Percentiles rank a stretch among this genome's conserved stretches.
These are phyloP conservation scores for Odontamblyopus lacepedii DNA, from an alignment of 2,797 vertebrate species.

Conservation along the genomic window DNA sequence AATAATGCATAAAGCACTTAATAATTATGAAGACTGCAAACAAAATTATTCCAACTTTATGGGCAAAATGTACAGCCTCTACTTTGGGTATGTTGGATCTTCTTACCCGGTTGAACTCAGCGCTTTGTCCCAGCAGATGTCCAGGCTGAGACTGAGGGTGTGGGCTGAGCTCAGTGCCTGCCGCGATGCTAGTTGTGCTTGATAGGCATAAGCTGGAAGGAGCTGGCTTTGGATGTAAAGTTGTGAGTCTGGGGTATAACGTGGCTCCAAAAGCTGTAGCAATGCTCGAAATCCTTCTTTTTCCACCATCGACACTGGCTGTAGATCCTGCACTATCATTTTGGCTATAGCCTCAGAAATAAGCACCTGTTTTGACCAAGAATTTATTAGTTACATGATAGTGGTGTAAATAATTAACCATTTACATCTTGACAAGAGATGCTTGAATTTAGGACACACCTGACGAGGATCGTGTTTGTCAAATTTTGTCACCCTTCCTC, in stretches of 20 bases:
- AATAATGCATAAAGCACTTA: neutral
- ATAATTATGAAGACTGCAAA: neutral
- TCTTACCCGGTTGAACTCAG: slow-evolving; percentile 63
- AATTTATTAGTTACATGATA: neutral
- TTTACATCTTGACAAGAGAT: neutral
- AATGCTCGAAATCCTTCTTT: slow-evolving; percentile 81
- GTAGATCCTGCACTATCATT: slow-evolving; percentile 83
- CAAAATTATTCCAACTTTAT: neutral
- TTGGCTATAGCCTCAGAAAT: slow-evolving; percentile 83
- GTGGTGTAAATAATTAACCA: neutral
- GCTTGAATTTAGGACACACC: slow-evolving; percentile 43
- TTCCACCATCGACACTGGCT: slow-evolving; percentile 80
- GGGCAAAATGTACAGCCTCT: neutral
- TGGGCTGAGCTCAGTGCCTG: slow-evolving; percentile 77
- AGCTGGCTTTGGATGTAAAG: slow-evolving; percentile 81
- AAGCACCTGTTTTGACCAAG: slow-evolving; percentile 58
- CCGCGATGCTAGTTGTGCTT: slow-evolving; percentile 80
- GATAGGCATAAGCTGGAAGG: slow-evolving; percentile 80
- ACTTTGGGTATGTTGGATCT: slow-evolving; percentile 32
- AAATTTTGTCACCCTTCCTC: slow-evolving; percentile 74
- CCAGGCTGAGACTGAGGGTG: slow-evolving; percentile 80
- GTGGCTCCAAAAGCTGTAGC: slow-evolving; percentile 80
- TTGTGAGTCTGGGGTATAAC: slow-evolving; percentile 78
- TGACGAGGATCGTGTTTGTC: slow-evolving; percentile 81
- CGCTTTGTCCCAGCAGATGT: slow-evolving; percentile 69